Evolutionary conservation across 2,113 vertebrate species (phyloP).

Genomic region (Cebus imitator): DNA sequence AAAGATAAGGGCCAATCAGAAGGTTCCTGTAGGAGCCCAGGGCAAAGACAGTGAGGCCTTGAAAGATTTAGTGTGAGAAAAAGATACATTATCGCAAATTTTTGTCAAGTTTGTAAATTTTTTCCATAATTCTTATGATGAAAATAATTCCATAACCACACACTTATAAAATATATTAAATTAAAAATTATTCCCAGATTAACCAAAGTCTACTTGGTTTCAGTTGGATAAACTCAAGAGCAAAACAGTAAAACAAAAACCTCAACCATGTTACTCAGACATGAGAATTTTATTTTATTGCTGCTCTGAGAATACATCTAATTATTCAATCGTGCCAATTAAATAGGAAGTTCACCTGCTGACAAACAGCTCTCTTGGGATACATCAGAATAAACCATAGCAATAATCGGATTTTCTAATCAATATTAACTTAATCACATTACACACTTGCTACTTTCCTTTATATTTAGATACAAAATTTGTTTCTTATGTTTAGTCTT

Average conservation of each 20-base stretch:
- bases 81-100: background rate
- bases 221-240: background rate
- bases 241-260: constrained; percentile 48
- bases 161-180: constrained; percentile 40
- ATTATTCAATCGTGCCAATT: constrained; percentile 66
- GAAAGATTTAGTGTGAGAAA: background rate
- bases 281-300: constrained; percentile 15
- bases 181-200: constrained; percentile 32
- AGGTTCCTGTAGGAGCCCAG: background rate
- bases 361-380: constrained; percentile 64
- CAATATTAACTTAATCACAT: constrained; percentile 61
- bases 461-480: background rate
- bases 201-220: background rate
- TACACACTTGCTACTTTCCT: constrained; percentile 11
- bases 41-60: background rate
- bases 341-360: constrained; percentile 36
- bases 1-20: background rate
- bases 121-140: background rate
- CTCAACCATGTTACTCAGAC: background rate
- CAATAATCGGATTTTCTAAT: constrained; percentile 69
- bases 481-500: constrained; percentile 5
- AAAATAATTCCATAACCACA: constrained; percentile 10
- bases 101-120: background rate
- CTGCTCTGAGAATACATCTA: constrained; percentile 46
- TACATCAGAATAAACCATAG: constrained; percentile 51